Base-by-base conservation (phyloP, 2,888 invertebrate genomes). In the Augiades crinisus region DNA sequence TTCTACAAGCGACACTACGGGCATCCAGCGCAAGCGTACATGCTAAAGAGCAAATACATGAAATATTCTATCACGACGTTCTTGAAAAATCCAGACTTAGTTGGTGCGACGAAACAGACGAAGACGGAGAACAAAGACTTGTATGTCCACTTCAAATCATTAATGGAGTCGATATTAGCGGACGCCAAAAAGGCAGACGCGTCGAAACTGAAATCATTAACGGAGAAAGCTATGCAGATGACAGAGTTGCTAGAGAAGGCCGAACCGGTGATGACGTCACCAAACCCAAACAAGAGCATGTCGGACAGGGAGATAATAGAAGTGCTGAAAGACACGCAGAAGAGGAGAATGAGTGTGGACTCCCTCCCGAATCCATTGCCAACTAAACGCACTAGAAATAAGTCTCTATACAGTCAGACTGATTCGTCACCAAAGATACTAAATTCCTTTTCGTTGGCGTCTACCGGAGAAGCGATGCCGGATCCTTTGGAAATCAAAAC, bases 211-310 rank as follows among this genome's bases (percentile, higher is more conserved):
- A 76, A 70, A 27, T 34, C 63, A 0, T 53, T 87, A 5, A 56
- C 75, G 0, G 62, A 60, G 0, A 75, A 74, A 55, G 83, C 84
- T 0, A 40, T 78, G 0, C 75, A 81, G 33, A 81, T 86, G 79
- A 65, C 76, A 0, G 19, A 74, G 0, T 53, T 86, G 3, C 68
- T 6, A 68, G 67, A 5, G 67, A 70, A 0, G 60, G 24, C 0
- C 50, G 57, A 5, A 56, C 59, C 7, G 14, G 27, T 4, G 0
- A 41, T 2, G 53, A 16, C 12, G 56, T 55, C 2, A 3, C n/a
- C 24, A 5, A 52, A 16, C 5, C 6, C 16, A 3, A 16, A 10
- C n/a, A 49, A 49, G 8, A 8, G 1, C 6, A 33, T 49, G n/a
- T 16, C 41, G 0, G 49, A 50, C 10, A 27, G 34, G 16, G 41